Base-by-base conservation (phyloP, 2,797 vertebrate species). In the Botia almorhae region DNA sequence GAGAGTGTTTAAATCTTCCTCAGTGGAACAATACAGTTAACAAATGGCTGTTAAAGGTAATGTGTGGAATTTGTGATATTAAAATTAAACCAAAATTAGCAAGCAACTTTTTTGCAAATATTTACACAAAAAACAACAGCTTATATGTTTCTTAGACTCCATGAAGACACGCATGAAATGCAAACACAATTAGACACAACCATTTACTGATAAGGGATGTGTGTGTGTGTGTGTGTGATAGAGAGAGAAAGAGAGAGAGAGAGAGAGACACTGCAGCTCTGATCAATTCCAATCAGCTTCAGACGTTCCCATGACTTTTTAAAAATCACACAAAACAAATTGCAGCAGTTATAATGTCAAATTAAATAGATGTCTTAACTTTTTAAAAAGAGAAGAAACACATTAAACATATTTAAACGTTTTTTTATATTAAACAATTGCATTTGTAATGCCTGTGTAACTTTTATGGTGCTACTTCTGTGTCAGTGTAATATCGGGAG, bases 1-100 rank as follows among this genome's bases (percentile, higher is more conserved):
- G 3, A 1, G 19, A 58, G 11, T 12, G 12, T 61, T 61, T 56
- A 21, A 29, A 82, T 67, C 46, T 78, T 64, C 56, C 64, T 13
- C 46, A 1, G n/a, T 16, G 39, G 7, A 19, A 46, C 2, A 36
- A 51, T 64, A 36, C 58, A 76, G 58, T 58, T 58, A 4, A 23
- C 10, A 11, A 10, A 23, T 23, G 10, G 21, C 13, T 58, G 56
- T 12, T 56, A 56, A 21, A 56, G 21, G 36, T 39, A 6, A 39
- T 39, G 36, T 39, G 3, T 36, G 33, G 33, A 36, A 7, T 36
- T 36, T 36, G 33, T 36, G 33, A 58, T 58, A 1, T 1, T 58
- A 58, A 58, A 58, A 58, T 58, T 23, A 3, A 8, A 58, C 56
- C 11, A 33, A 33, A 33, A 33, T 33, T 33, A 33, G 2, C 19